phyloP scores from a whole-genome alignment of 2,797 vertebrate species.

The Acanthopagrus latus region DNA sequence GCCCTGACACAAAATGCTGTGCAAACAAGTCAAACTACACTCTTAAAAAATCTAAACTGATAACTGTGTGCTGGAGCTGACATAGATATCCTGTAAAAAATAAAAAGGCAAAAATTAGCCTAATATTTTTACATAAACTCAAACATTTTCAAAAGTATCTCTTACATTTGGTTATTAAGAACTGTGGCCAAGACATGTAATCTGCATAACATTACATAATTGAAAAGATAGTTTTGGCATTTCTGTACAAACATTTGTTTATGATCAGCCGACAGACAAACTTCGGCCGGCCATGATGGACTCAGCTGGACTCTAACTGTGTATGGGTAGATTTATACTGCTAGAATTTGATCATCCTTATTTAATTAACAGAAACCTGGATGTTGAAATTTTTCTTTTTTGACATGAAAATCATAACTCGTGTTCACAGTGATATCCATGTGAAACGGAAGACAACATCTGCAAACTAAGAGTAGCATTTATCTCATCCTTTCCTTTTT shows the following conservation, averaged over 20 bases:
- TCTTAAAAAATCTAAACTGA: background rate
- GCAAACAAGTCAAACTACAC: constrained; percentile 9
- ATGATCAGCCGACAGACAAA: background rate
- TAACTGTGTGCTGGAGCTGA: background rate
- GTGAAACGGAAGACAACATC: background rate
- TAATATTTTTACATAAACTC: background rate
- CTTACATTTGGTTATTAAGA: constrained; percentile 1
- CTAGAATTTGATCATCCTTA: background rate
- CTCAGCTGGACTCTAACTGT: background rate
- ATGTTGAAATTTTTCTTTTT: background rate
- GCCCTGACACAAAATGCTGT: constrained; percentile 1
- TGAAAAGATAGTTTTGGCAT: constrained; percentile 13
- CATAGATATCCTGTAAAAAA: background rate
- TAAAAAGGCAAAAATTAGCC: background rate
- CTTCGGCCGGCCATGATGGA: background rate
- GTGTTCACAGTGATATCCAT: constrained; percentile 33
- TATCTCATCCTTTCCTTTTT: background rate
- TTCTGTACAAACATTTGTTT: background rate
- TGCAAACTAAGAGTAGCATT: background rate
- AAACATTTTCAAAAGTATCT: constrained; percentile 16
- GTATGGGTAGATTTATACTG: background rate
- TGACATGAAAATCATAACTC: background rate
- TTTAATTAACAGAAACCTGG: background rate
- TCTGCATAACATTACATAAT: background rate
- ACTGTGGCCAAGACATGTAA: background rate